Evolutionary conservation across 2,888 invertebrate species (phyloP).

Genomic region (Cosmorhoe ocellata): DNA sequence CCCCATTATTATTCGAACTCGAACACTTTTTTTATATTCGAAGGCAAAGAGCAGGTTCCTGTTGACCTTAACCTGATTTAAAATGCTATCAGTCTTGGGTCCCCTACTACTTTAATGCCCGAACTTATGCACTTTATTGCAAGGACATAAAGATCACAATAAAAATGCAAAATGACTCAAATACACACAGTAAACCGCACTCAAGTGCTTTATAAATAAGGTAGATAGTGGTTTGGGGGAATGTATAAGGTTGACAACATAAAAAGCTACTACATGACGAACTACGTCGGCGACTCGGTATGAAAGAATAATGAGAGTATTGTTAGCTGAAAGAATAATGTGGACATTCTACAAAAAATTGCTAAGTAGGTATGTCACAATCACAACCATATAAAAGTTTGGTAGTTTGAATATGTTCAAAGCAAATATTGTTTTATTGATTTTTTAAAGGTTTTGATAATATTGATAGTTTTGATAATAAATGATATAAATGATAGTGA

Average conservation of each 20-base stretch:
- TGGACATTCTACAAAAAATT: constrained; percentile 52
- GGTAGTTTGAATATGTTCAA: too few relatives aligned
- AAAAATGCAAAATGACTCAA: constrained; percentile 36
- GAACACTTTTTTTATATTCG: not conserved
- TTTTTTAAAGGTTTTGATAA: too few relatives aligned
- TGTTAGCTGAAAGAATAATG: constrained; percentile 52
- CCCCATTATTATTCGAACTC: constrained; percentile 14
- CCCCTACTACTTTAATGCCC: constrained; percentile 32
- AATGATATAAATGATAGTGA: too few relatives aligned
- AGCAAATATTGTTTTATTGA: too few relatives aligned
- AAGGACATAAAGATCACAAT: constrained; percentile 37
- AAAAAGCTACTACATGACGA: constrained; percentile 67
- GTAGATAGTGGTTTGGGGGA: constrained; percentile 20
- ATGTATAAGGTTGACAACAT: constrained; percentile 47
- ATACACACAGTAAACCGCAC: constrained; percentile 2
- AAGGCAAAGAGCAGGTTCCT: constrained; percentile 35
- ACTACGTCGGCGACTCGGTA: constrained; percentile 61
- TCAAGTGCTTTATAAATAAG: constrained; percentile 13
- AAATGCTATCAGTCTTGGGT: constrained; percentile 69
- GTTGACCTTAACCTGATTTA: constrained; percentile 80
- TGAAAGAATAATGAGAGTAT: constrained; percentile 80
- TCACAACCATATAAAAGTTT: too few relatives aligned
- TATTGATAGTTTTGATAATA: too few relatives aligned
- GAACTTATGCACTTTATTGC: constrained; percentile 32
- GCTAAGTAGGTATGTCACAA: too few relatives aligned